These are phyloP conservation scores for Unio delphinus DNA, from an alignment of 2,888 invertebrate genomes.

Conservation along the genomic window DNA sequence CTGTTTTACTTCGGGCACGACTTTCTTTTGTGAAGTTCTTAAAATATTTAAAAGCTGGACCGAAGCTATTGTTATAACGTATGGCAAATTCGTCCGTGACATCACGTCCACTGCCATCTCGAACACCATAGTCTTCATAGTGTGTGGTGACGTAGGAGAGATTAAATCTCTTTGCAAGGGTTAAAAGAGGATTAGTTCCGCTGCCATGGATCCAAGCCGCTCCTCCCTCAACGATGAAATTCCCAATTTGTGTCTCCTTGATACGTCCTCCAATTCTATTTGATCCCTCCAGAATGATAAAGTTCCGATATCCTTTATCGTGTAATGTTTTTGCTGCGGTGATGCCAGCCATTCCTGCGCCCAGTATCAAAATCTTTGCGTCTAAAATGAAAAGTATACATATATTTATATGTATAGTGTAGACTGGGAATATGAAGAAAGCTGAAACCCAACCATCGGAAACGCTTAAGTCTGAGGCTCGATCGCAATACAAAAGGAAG, in stretches of 20 bases:
- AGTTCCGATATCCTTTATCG: constrained; percentile 23
- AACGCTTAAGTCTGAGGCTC: too few species aligned
- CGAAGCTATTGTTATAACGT: constrained; percentile 2
- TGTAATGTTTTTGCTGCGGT: constrained; percentile 26
- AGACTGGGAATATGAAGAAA: too few species aligned
- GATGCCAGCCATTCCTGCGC: constrained; percentile 24
- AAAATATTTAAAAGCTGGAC: background rate
- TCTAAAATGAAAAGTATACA: constrained; percentile 1
- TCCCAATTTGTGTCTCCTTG: constrained; percentile 10
- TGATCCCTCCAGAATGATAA: constrained; percentile 27
- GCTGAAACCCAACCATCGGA: too few species aligned
- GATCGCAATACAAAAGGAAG: too few species aligned
- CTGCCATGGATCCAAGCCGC: constrained; percentile 26
- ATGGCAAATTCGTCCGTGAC: constrained; percentile 11
- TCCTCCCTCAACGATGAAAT: constrained; percentile 24
- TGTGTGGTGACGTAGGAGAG: constrained; percentile 8
- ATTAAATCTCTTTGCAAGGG: constrained; percentile 5
- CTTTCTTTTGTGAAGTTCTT: background rate
- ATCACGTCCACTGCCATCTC: constrained; percentile 16
- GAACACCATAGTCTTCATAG: constrained; percentile 13
- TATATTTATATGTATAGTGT: too few species aligned
- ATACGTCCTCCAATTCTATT: constrained; percentile 25
- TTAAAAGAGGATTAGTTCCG: constrained; percentile 22
- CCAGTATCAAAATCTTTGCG: constrained; percentile 12
- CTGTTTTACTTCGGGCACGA: constrained; percentile 2